phyloP scores from a whole-genome alignment of 2,113 vertebrate genomes.

The Macroglossus sobrinus region DNA sequence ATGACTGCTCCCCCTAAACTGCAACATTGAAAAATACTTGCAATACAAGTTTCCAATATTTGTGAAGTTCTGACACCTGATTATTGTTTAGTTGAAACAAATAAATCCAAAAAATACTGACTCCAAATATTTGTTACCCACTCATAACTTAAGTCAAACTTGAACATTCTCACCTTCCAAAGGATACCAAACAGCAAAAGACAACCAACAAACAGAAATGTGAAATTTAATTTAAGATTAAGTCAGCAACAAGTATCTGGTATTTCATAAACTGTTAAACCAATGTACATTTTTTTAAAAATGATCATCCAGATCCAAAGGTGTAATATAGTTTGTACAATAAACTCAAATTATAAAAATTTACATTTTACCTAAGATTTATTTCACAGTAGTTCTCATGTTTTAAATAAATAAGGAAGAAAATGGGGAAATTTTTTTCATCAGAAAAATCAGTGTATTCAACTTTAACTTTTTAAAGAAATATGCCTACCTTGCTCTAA shows the following conservation, averaged over 20 bases:
- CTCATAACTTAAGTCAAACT: not conserved
- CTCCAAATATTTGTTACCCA: not conserved
- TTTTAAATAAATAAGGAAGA: slow-evolving; percentile 55
- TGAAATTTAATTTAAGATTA: slow-evolving; percentile 74
- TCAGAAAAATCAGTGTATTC: slow-evolving; percentile 26
- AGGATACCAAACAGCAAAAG: slow-evolving; percentile 13
- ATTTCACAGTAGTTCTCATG: slow-evolving; percentile 59
- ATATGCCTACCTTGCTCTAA: slow-evolving; percentile 27
- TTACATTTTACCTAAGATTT: slow-evolving; percentile 77
- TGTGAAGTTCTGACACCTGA: not conserved
- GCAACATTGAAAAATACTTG: not conserved
- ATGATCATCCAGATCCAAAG: slow-evolving; percentile 66
- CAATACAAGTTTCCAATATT: not conserved
- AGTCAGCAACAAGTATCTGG: slow-evolving; percentile 44
- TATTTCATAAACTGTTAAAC: slow-evolving; percentile 73
- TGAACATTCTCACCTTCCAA: not conserved
- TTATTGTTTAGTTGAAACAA: not conserved
- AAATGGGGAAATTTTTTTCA: not conserved
- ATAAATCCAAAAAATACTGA: not conserved
- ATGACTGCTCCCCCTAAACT: not conserved
- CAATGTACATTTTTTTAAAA: slow-evolving; percentile 74
- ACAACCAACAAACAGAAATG: slow-evolving; percentile 34
- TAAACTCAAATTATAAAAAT: slow-evolving; percentile 74
- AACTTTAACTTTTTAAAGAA: slow-evolving; percentile 39
- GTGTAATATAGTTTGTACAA: slow-evolving; percentile 69